A percentile compares a stretch with the other conserved stretches of the same genome.
Evolutionary conservation across 2,888 invertebrate species (phyloP).

Genomic region (Carpatolechia fugitivella): DNA sequence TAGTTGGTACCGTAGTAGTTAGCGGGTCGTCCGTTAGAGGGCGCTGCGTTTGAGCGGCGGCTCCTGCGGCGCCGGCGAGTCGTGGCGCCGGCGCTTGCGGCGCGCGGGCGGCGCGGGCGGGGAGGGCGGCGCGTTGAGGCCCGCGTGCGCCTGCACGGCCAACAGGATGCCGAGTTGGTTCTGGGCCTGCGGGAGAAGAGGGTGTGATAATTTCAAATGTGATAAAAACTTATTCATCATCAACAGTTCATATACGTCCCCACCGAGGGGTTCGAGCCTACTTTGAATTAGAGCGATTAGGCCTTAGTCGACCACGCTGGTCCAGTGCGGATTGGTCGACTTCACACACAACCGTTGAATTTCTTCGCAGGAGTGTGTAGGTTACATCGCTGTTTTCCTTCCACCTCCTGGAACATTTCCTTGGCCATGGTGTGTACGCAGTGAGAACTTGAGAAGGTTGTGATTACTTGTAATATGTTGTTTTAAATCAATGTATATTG

Average conservation of each 20-base stretch:
- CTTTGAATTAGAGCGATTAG: no score
- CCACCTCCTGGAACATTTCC: slow-evolving; percentile 89
- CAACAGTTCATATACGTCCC: no score
- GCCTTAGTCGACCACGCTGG: no score
- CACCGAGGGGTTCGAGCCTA: no score
- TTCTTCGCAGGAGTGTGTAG: no score
- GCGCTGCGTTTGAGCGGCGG: not conserved
- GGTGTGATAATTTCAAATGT: not conserved
- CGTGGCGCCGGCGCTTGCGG: slow-evolving; percentile 45
- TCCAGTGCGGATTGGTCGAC: no score
- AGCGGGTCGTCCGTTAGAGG: not conserved
- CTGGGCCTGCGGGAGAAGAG: no score
- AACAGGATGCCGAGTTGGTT: slow-evolving; percentile 64
- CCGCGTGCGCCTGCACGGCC: slow-evolving; percentile 74
- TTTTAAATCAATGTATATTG: no score
- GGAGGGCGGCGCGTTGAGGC: slow-evolving; percentile 44
- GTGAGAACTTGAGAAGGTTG: slow-evolving; percentile 82
- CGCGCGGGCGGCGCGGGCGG: slow-evolving; percentile 44
- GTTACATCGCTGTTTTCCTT: not conserved
- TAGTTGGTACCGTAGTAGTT: not conserved
- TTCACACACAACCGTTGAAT: no score
- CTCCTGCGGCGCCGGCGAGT: not conserved
- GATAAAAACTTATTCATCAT: no score
- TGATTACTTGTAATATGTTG: no score
- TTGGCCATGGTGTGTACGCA: slow-evolving; percentile 90